These are phyloP conservation scores for Sphaeramia orbicularis DNA, from an alignment of 2,797 vertebrate genomes.

Conservation along the genomic window DNA sequence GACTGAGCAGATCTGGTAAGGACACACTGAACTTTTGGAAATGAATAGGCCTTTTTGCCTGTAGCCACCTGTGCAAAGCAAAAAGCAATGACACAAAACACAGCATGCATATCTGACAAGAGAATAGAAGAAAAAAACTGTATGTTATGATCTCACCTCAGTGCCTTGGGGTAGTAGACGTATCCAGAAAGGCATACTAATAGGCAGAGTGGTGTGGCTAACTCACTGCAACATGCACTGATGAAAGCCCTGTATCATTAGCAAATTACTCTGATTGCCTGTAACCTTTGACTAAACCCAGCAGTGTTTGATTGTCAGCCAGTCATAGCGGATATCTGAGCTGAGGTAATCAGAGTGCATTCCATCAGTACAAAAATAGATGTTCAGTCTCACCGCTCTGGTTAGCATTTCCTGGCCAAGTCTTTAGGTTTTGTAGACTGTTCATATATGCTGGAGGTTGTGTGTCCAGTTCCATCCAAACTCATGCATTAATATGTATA, in stretches of 20 bases:
- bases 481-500: conserved; percentile 47
- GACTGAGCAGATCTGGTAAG: conserved; percentile 32
- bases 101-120: conserved; percentile 38
- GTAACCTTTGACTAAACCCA: conserved; percentile 71
- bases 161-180: conserved; percentile 33
- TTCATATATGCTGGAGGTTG: conserved; percentile 17
- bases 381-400: conserved; percentile 37
- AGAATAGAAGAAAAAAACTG: conserved; percentile 6
- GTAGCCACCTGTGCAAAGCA: conserved; percentile 52
- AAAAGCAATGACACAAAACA: conserved; percentile 28
- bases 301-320: conserved; percentile 68
- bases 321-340: conserved; percentile 54
- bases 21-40: conserved; percentile 35
- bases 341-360: conserved; percentile 62
- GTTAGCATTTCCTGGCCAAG: conserved; percentile 33
- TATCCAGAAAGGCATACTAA: conserved; percentile 52
- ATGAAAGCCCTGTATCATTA: conserved; percentile 66
- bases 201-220: conserved; percentile 34
- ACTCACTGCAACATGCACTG: conserved; percentile 42
- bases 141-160: conserved; percentile 34
- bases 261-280: conserved; percentile 73
- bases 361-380: conserved; percentile 60
- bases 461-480: conserved; percentile 27
- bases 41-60: conserved; percentile 48
- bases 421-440: conserved; percentile 14